Percentiles rank a stretch among this genome's conserved stretches.
phyloP scores from a whole-genome alignment of 1,140 invertebrate species.

The Platorchestia sp. region DNA sequence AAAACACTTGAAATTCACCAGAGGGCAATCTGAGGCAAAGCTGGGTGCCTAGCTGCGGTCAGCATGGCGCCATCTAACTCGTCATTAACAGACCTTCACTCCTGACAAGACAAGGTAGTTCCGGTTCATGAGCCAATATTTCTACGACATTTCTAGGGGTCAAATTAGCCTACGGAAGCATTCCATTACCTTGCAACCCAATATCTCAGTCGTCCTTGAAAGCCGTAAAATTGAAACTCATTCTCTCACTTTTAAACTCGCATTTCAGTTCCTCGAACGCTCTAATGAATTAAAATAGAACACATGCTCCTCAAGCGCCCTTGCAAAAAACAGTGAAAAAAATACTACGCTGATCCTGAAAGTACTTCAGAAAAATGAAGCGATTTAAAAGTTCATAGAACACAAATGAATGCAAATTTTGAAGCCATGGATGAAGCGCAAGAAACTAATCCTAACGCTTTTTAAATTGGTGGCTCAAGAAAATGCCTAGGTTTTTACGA shows the following conservation, averaged over 20 bases:
- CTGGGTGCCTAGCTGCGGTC: neutral
- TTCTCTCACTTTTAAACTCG: neutral
- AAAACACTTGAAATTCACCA: neutral
- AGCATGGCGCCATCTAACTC: neutral
- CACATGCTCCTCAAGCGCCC: neutral
- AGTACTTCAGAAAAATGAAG: too few relatives aligned
- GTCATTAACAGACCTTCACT: neutral
- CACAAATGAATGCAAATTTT: too few relatives aligned
- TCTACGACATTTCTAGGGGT: neutral
- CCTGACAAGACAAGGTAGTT: neutral
- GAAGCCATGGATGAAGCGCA: too few relatives aligned
- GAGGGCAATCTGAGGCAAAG: neutral
- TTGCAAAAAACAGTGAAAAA: neutral
- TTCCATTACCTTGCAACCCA: neutral
- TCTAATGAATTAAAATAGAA: neutral
- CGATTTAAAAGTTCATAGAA: too few relatives aligned
- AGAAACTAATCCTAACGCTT: too few relatives aligned
- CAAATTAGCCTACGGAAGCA: neutral
- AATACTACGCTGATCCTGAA: neutral
- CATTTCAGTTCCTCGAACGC: neutral
- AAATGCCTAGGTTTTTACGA: too few relatives aligned
- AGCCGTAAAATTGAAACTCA: neutral
- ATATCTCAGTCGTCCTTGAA: neutral
- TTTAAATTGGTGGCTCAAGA: too few relatives aligned
- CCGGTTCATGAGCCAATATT: neutral